Evolutionary conservation across 2,113 vertebrate genomes (phyloP).

Genomic region (Cavia aperea): DNA sequence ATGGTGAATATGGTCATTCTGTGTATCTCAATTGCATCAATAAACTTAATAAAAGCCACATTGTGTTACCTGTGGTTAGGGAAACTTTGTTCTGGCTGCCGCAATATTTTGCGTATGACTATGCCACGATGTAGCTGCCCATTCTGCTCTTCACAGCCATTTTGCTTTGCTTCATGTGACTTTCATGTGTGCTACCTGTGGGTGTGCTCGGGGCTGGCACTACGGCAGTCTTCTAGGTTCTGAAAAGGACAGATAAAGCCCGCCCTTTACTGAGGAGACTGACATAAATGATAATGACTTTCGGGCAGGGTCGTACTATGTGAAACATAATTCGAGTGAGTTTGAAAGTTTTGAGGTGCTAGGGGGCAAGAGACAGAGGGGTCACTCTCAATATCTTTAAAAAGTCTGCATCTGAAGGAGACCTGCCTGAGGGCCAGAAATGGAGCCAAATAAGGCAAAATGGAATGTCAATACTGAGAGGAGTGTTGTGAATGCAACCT

Average conservation of each 20-base stretch:
- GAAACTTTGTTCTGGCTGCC: background rate
- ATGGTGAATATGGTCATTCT: background rate
- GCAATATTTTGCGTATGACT: background rate
- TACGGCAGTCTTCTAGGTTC: background rate
- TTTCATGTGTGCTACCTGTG: background rate
- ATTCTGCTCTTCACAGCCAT: background rate
- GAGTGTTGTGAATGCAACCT: background rate
- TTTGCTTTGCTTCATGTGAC: background rate
- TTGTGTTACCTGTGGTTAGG: background rate
- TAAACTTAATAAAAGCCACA: background rate
- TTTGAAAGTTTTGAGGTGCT: background rate
- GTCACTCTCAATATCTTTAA: fast-evolving
- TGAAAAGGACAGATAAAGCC: background rate
- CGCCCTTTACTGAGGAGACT: background rate
- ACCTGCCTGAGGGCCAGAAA: background rate
- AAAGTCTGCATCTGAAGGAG: background rate
- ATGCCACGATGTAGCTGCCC: background rate
- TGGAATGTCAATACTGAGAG: background rate
- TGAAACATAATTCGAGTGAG: fast-evolving
- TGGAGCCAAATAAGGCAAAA: too few relatives aligned
- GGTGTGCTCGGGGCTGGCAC: background rate
- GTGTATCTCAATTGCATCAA: background rate
- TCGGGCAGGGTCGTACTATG: too few relatives aligned
- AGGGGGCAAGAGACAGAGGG: fast-evolving
- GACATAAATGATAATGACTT: background rate